Conservation (phyloP, 2,888 invertebrate species). For the Tenthredo scrophulariae region DNA sequence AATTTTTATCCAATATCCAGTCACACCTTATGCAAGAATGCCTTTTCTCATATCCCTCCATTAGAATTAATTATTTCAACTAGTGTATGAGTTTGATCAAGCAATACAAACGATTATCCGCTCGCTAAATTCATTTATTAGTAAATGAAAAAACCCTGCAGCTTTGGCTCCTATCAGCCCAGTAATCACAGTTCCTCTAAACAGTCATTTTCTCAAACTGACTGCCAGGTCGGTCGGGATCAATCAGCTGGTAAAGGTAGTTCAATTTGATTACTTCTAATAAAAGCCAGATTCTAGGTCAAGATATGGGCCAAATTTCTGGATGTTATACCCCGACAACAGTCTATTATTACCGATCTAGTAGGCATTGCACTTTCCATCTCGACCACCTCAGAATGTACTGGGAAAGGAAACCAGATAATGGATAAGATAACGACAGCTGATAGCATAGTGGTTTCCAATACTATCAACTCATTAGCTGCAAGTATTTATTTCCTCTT, state of each 20-base stretch:
- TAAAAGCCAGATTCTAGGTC: conserved; percentile 12
- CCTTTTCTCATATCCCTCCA: background rate
- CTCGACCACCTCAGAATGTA: conserved; percentile 12
- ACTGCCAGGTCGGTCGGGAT: background rate
- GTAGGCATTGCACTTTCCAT: background rate
- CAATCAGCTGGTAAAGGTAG: conserved; percentile 2
- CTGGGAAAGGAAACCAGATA: conserved; percentile 15
- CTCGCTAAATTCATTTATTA: background rate
- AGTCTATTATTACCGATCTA: background rate
- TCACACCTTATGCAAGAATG: background rate
- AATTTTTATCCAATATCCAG: conserved; percentile 40
- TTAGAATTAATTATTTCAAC: background rate
- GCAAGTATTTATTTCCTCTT: conserved; percentile 34
- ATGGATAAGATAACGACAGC: conserved; percentile 17
- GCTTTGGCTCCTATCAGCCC: background rate
- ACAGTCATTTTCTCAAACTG: conserved; percentile 2
- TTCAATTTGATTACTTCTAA: conserved; percentile 30
- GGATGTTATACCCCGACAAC: background rate
- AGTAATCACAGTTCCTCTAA: background rate
- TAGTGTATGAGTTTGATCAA: background rate
- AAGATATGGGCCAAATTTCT: conserved; percentile 10
- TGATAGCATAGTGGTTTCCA: conserved; percentile 38
- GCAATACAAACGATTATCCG: conserved; percentile 15
- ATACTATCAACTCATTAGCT: conserved; percentile 1
- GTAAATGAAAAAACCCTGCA: background rate